Evolutionary conservation across 2,113 vertebrate genomes (phyloP), one percentile per base, ranked within the genome.

Genomic region (Amblyopsis rosae): DNA sequence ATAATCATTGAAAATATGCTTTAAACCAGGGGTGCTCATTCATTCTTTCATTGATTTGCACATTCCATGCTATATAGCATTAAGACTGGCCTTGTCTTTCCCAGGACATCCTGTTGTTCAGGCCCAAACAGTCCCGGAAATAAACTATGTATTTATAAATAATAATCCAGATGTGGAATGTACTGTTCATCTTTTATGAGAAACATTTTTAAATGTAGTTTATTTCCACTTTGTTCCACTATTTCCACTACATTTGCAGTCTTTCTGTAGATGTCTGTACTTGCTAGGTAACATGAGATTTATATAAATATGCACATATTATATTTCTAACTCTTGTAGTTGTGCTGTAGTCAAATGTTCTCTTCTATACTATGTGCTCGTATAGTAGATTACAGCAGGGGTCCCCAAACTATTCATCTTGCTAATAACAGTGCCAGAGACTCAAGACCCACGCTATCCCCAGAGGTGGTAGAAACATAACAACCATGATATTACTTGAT

Each of bases 31-130:
- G 19, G 19, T 19, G 19, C 77, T 84, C 77, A 86, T 87, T 80
- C 67, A 58, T 75, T 73, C 77, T 69, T 70, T 82, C 76, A 67
- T 64, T 70, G 71, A 54, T 75, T 49, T 59, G 79, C 77, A 79
- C 72, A 48, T 77, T 49, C 62, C 66, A 69, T 70, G 77, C 87
- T 87, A 82, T 87, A 83, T 67, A 58, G 32, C 83, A 74, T 86
- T 85, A 82, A 85, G 81, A 70, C 81, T 7, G 68, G 75, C 59
- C 1, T 69, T 77, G 76, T 70, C 56, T 35, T 70, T 16, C 66
- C 48, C 51, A 70, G 26, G 67, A 64, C 59, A 59, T 76, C 70
- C 72, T 77, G 72, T 82, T 80, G 77, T 72, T 54, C 64, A 32
- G 12, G 35, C 3, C 67, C 17, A 4, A 41, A 41, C n/a, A 19